These are phyloP conservation scores for Varecia variegata DNA, from an alignment of 2,797 vertebrate species.

Conservation along the genomic window DNA sequence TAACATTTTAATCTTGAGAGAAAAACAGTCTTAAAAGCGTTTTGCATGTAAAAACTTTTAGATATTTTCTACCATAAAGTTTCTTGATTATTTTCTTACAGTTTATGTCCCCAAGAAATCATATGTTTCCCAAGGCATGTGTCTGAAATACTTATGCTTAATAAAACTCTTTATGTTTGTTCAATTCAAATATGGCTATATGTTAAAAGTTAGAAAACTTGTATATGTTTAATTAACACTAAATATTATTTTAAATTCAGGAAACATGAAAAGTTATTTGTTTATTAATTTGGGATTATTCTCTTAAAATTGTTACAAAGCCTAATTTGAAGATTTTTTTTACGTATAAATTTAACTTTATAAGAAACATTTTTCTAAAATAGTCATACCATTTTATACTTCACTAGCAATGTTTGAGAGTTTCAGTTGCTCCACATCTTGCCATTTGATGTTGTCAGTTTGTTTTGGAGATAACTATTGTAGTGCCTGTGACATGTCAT, in stretches of 20 bases:
- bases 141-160: background rate
- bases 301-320: slow-evolving; percentile 46
- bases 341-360: background rate
- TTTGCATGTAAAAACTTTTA: slow-evolving; percentile 16
- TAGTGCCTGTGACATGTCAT: background rate
- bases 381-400: background rate
- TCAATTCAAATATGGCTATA: background rate
- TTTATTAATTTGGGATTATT: slow-evolving; percentile 42
- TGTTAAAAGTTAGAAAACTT: background rate
- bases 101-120: background rate
- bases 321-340: slow-evolving; percentile 50
- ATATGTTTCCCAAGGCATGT: background rate
- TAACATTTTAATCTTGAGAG: slow-evolving; percentile 45
- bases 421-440: background rate
- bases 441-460: background rate
- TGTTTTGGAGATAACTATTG: background rate
- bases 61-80: slow-evolving; percentile 5
- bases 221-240: background rate
- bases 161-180: background rate
- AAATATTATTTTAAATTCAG: background rate
- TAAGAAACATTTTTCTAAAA: background rate
- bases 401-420: background rate
- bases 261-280: background rate
- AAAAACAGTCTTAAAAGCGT: slow-evolving; percentile 39
- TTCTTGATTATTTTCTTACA: slow-evolving; percentile 24